Evolutionary conservation across 2,888 invertebrate species (phyloP).

Genomic region (Orchestes rusci): DNA sequence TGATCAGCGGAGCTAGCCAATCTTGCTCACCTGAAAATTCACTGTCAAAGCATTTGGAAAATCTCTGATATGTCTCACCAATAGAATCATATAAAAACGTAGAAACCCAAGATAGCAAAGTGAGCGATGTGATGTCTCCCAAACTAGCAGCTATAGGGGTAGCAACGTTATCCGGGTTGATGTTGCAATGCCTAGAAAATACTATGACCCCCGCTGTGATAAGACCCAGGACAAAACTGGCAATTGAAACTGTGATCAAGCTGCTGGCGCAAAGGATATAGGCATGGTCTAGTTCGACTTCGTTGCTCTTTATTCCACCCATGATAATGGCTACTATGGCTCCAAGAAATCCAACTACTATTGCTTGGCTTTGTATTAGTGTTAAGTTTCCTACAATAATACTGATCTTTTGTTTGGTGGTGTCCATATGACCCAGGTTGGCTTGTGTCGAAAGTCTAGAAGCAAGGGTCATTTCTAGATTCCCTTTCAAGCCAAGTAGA

Average conservation of each 20-base stretch:
- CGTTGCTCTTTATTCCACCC: slow-evolving; percentile 57
- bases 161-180: slow-evolving; percentile 75
- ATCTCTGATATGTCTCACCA: no score
- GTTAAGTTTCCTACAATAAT: slow-evolving; percentile 69
- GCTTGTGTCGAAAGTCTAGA: slow-evolving; percentile 73
- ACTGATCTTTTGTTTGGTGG: slow-evolving; percentile 53
- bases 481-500: slow-evolving; percentile 71
- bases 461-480: slow-evolving; percentile 77
- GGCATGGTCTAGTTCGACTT: slow-evolving; percentile 58
- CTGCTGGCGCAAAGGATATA: slow-evolving; percentile 67
- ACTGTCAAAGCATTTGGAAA: slow-evolving; percentile 4
- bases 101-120: slow-evolving; percentile 53
- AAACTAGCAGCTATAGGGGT: slow-evolving; percentile 76
- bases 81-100: slow-evolving; percentile 52
- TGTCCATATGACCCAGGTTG: slow-evolving; percentile 70
- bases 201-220: slow-evolving; percentile 68
- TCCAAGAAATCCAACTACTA: slow-evolving; percentile 65
- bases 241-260: slow-evolving; percentile 67
- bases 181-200: slow-evolving; percentile 57
- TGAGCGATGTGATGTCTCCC: slow-evolving; percentile 68
- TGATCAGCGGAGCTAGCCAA: slow-evolving; percentile 59
- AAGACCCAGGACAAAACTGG: slow-evolving; percentile 63
- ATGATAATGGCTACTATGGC: slow-evolving; percentile 62
- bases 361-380: slow-evolving; percentile 66
- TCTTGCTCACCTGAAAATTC: slow-evolving; percentile 45